phyloP scores from a whole-genome alignment of 2,888 invertebrate species.

The Synanthedon andrenaeformis region DNA sequence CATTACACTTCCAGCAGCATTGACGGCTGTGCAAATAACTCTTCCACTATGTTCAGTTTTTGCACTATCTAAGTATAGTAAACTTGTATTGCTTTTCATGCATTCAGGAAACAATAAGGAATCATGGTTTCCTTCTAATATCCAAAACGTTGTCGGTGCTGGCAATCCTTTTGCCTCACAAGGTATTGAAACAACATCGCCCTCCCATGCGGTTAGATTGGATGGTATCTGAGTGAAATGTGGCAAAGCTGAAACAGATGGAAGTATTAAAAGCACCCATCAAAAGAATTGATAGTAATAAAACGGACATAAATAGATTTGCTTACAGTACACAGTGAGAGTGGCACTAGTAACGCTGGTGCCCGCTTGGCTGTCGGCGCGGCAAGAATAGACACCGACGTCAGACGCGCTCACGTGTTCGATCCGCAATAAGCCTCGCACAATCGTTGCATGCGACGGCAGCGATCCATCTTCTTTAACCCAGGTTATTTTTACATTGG shows the following conservation, averaged over 20 bases:
- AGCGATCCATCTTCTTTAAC: conserved; percentile 56
- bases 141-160: conserved; percentile 95
- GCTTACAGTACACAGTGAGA: conserved; percentile 92
- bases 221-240: conserved; percentile 87
- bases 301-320: conserved; percentile 29
- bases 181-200: conserved; percentile 89
- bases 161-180: conserved; percentile 95
- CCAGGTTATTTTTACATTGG: conserved; percentile 62
- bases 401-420: conserved; percentile 86
- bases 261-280: conserved; percentile 51
- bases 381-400: conserved; percentile 91
- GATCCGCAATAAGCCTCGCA: conserved; percentile 73
- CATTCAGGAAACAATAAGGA: conserved; percentile 66
- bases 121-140: conserved; percentile 89
- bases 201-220: conserved; percentile 88
- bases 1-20: conserved; percentile 64
- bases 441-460: conserved; percentile 51
- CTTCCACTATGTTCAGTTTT: conserved; percentile 57
- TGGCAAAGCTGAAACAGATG: conserved; percentile 83
- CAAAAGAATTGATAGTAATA: conserved; percentile 42
- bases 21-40: conserved; percentile 63
- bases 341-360: conserved; percentile 88
- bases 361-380: conserved; percentile 91
- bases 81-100: conserved; percentile 59
- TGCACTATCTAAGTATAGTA: conserved; percentile 58